phyloP scores from a whole-genome alignment of 2,797 vertebrate species.

The Micrastur ruficollis region DNA sequence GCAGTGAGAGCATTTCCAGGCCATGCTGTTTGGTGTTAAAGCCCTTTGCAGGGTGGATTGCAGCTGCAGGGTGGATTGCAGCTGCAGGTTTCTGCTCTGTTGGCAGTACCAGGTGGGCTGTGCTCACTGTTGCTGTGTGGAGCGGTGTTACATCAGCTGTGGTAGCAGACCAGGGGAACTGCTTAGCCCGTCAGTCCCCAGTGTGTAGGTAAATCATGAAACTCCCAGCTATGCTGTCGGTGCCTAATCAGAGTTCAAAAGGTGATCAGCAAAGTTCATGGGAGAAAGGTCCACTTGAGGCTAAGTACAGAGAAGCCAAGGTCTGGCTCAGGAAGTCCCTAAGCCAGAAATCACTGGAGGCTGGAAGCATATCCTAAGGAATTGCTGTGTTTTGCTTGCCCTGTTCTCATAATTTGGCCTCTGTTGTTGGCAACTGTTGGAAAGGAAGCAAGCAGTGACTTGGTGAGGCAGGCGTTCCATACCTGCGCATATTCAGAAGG shows the following conservation, averaged over 20 bases:
- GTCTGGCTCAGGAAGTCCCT: not conserved
- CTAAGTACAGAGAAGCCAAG: not conserved
- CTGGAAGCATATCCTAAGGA: not conserved
- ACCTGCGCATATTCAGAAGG: not conserved
- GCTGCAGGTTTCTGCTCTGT: not conserved
- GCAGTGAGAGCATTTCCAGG: not conserved
- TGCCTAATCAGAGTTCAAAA: not conserved
- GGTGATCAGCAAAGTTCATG: not conserved
- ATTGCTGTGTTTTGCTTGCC: not conserved
- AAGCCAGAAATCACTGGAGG: conserved; percentile 21
- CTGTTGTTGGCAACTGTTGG: not conserved
- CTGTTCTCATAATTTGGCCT: not conserved
- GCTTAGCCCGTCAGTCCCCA: not conserved
- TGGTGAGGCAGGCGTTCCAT: not conserved
- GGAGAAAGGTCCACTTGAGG: not conserved
- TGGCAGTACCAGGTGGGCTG: not conserved
- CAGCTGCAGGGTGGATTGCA: not conserved
- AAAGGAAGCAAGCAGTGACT: not conserved
- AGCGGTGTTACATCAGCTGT: rapidly evolving
- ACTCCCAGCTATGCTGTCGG: not conserved
- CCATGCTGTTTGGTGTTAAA: not conserved
- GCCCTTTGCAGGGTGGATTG: not conserved
- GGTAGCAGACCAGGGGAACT: not conserved
- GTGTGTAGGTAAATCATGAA: rapidly evolving
- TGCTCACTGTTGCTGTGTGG: not conserved